A percentile compares a stretch with the other conserved stretches of the same genome.
These are phyloP conservation scores for Sylvietta virens DNA, from an alignment of 2,113 vertebrate species.

Conservation along the genomic window DNA sequence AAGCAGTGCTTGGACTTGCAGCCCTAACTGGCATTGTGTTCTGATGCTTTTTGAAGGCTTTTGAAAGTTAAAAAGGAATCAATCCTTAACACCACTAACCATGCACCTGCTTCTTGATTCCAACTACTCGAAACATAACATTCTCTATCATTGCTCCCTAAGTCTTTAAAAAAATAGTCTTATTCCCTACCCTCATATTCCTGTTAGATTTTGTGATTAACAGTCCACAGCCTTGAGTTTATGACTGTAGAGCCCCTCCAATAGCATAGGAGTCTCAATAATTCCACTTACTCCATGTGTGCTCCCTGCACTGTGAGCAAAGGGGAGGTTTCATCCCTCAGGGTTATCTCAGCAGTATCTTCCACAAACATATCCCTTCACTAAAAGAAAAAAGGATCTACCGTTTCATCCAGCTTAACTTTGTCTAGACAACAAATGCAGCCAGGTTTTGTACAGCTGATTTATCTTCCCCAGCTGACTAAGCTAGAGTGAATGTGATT, in stretches of 20 bases:
- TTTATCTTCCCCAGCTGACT: not conserved
- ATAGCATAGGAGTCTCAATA: not conserved
- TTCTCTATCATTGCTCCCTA: not conserved
- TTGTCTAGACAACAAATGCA: conserved; percentile 6
- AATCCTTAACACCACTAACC: not conserved
- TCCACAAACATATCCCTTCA: not conserved
- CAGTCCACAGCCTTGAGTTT: not conserved
- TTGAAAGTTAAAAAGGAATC: not conserved
- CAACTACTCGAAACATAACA: not conserved
- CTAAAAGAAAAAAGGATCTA: not conserved
- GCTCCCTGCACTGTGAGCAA: not conserved
- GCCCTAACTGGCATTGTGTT: not conserved
- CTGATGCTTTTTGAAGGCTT: not conserved
- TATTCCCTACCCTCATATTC: not conserved
- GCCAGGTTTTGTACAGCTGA: not conserved
- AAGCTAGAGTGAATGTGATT: not conserved
- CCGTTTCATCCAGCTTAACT: not conserved
- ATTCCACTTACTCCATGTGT: not conserved
- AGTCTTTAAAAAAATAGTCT: not conserved
- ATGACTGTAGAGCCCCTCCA: not conserved
- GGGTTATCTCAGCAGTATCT: not conserved
- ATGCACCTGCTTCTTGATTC: not conserved
- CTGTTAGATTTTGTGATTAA: not conserved
- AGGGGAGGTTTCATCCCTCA: not conserved
- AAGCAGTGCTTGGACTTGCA: not conserved